Evolutionary conservation across 2,888 invertebrate genomes (phyloP).

Genomic region (Heliconius sara): DNA sequence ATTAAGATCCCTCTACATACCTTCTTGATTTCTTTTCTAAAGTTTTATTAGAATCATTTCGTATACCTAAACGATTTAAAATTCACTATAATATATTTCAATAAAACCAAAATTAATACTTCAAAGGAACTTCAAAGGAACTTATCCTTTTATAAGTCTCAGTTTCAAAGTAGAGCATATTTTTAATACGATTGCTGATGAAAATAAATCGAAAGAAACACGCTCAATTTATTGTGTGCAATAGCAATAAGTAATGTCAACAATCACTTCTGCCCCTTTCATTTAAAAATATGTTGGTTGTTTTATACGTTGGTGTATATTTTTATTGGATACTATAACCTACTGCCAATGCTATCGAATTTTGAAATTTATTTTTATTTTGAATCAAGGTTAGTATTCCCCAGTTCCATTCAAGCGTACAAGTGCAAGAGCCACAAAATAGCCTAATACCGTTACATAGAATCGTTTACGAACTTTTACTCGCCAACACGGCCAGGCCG

Average conservation of each 20-base stretch:
- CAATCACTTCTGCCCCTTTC: not conserved
- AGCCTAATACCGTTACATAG: slow-evolving; percentile 49
- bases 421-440: slow-evolving; percentile 47
- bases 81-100: not conserved
- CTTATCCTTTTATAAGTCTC: not conserved
- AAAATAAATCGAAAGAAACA: not conserved
- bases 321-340: not conserved
- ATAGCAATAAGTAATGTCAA: not conserved
- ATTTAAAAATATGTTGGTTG: not conserved
- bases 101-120: not conserved
- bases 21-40: no score
- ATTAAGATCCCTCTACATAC: no score
- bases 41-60: no score
- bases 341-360: slow-evolving; percentile 1
- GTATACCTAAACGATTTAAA: no score
- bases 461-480: slow-evolving; percentile 40
- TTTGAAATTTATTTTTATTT: slow-evolving; percentile 25
- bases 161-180: not conserved
- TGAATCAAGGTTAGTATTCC: slow-evolving; percentile 49
- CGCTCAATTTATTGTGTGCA: not conserved
- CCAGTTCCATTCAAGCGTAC: slow-evolving; percentile 45
- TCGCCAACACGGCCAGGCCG: not conserved
- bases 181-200: not conserved
- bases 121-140: not conserved
- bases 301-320: not conserved